Conservation (phyloP, 2,888 invertebrate genomes). For the Heteromurus nitidus region DNA sequence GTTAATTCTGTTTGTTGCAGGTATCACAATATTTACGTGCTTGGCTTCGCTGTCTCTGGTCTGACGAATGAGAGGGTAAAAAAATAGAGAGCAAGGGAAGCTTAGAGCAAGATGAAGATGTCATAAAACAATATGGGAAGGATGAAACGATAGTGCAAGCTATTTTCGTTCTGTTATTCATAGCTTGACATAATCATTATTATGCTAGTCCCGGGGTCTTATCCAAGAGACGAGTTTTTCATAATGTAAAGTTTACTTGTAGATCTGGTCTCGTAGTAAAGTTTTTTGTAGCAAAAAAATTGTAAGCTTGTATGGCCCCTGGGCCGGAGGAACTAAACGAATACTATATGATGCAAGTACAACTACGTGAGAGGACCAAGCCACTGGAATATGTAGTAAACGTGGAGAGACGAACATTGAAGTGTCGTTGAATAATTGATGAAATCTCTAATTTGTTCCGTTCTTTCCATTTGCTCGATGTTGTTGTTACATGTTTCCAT, state of each 20-base stretch:
- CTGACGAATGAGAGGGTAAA: not conserved
- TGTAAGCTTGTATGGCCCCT: conserved; percentile 26
- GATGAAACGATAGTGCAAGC: conserved; percentile 8
- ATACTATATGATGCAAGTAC: not conserved
- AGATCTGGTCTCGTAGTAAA: not conserved
- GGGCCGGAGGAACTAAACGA: conserved; percentile 29
- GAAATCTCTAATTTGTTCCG: conserved; percentile 64
- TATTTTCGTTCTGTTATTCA: conserved; percentile 38
- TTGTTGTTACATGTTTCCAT: conserved; percentile 47
- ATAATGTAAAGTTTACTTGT: conserved; percentile 17
- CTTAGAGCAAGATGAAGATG: conserved; percentile 4
- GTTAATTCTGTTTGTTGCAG: not conserved
- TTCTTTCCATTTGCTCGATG: conserved; percentile 42
- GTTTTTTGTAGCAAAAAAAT: not conserved
- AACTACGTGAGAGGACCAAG: not conserved
- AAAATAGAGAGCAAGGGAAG: not conserved
- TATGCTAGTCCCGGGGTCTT: conserved; percentile 36
- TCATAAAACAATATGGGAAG: conserved; percentile 16
- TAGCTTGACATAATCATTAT: conserved; percentile 48
- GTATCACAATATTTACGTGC: conserved; percentile 11
- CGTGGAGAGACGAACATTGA: conserved; percentile 44
- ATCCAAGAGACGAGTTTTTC: not conserved
- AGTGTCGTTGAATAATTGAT: conserved; percentile 65
- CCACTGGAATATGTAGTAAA: not conserved
- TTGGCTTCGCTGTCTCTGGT: not conserved